Conservation (phyloP, 2,113 vertebrate genomes). For the Nesogale talazaci region DNA sequence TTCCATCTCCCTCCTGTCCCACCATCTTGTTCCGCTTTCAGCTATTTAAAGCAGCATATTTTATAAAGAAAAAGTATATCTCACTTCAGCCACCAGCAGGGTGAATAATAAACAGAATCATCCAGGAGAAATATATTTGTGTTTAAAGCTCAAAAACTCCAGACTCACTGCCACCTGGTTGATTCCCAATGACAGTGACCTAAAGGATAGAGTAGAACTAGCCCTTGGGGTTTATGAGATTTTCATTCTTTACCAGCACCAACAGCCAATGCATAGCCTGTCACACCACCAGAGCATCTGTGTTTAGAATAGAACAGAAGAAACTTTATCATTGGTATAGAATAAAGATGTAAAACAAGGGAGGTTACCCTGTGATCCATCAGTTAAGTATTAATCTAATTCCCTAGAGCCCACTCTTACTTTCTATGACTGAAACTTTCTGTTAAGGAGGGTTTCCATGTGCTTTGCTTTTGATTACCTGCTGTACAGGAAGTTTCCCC, state of each 20-base stretch:
- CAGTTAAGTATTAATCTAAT: background rate
- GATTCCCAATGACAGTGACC: too few relatives aligned
- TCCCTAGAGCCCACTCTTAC: too few relatives aligned
- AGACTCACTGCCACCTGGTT: too few relatives aligned
- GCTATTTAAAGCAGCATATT: background rate
- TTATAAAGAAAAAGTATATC: slow-evolving; percentile 1
- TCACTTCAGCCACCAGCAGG: background rate
- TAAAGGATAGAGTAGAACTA: too few relatives aligned
- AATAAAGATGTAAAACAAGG: background rate
- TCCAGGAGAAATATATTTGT: background rate
- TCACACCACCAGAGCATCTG: background rate
- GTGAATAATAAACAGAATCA: background rate
- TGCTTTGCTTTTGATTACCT: background rate
- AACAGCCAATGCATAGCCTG: too few relatives aligned
- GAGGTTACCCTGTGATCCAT: background rate
- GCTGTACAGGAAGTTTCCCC: too few relatives aligned
- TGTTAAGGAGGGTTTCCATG: background rate
- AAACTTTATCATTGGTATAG: background rate
- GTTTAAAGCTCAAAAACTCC: background rate
- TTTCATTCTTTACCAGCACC: too few relatives aligned
- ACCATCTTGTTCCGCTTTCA: too few relatives aligned
- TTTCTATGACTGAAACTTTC: background rate
- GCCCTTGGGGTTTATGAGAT: too few relatives aligned
- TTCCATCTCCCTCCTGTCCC: too few relatives aligned
- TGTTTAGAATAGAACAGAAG: background rate